These are phyloP conservation scores for Apoderus coryli DNA, from an alignment of 2,888 invertebrate species.

Conservation along the genomic window DNA sequence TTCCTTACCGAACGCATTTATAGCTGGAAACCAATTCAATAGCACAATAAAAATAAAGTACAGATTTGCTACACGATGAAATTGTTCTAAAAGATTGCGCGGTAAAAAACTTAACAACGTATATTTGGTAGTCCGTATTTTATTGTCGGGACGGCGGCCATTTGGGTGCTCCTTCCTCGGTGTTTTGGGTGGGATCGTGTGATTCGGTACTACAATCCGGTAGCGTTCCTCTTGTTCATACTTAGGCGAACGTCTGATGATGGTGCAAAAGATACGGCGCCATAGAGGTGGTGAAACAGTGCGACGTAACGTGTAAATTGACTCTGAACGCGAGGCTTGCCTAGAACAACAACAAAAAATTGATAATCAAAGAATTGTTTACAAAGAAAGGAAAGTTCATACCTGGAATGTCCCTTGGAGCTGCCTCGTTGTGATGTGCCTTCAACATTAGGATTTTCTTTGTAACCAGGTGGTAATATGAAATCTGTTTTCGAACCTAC, in stretches of 20 bases:
- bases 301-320: conserved; percentile 74
- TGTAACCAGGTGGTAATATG: conserved; percentile 74
- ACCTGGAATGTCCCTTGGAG: conserved; percentile 32
- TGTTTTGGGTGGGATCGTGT: conserved; percentile 67
- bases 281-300: conserved; percentile 57
- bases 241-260: conserved; percentile 46
- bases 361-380: not conserved
- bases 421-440: conserved; percentile 31
- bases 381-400: conserved; percentile 1
- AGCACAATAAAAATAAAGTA: conserved; percentile 95
- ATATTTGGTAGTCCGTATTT: conserved; percentile 90
- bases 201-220: conserved; percentile 70
- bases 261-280: conserved; percentile 47
- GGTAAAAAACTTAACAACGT: conserved; percentile 87
- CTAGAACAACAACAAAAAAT: conserved; percentile 30
- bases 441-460: conserved; percentile 38
- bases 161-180: conserved; percentile 72
- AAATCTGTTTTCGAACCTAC: conserved; percentile 80
- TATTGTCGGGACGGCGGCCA: conserved; percentile 66
- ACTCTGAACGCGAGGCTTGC: conserved; percentile 78
- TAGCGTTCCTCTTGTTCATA: conserved; percentile 34
- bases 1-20: conserved; percentile 92
- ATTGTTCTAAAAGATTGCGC: conserved; percentile 92
- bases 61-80: conserved; percentile 92
- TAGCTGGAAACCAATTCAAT: conserved; percentile 89